Conservation (phyloP, 1,140 invertebrate species). For the Drosophila paulistorum region DNA sequence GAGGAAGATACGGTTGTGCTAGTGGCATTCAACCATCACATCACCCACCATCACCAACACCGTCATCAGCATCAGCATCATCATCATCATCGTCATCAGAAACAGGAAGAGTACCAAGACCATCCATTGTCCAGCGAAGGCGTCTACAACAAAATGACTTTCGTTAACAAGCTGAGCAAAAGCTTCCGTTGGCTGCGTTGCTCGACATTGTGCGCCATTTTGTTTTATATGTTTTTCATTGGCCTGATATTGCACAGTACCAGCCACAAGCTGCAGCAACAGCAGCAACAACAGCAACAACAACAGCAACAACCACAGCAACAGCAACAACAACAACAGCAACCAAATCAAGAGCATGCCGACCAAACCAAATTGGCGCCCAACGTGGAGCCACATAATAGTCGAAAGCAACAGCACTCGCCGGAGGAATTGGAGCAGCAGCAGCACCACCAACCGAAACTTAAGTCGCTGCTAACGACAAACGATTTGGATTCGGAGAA, state of each 20-base stretch:
- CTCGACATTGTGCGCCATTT: slow-evolving; percentile 81
- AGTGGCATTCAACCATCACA: slow-evolving; percentile 37
- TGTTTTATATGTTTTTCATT: slow-evolving; percentile 83
- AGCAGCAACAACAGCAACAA: slow-evolving; percentile 27
- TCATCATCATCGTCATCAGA: slow-evolving; percentile 32
- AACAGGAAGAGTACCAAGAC: not conserved
- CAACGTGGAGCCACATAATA: slow-evolving; percentile 48
- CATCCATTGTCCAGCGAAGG: slow-evolving; percentile 46
- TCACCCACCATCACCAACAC: slow-evolving; percentile 17
- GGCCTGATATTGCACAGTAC: slow-evolving; percentile 80
- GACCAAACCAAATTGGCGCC: slow-evolving; percentile 43
- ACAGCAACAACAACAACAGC: slow-evolving; percentile 5
- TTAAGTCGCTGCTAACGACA: slow-evolving; percentile 37
- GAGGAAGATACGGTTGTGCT: slow-evolving; percentile 42
- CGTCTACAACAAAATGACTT: slow-evolving; percentile 76
- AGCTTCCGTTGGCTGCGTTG: slow-evolving; percentile 81
- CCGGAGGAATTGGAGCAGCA: slow-evolving; percentile 56
- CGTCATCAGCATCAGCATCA: slow-evolving; percentile 9
- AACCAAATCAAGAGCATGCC: slow-evolving; percentile 18
- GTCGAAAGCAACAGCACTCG: slow-evolving; percentile 34
- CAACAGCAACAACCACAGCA: slow-evolving; percentile 26
- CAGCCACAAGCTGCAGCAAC: slow-evolving; percentile 72
- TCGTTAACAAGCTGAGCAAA: slow-evolving; percentile 82
- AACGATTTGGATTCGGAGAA: slow-evolving; percentile 61
- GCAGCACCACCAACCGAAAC: slow-evolving; percentile 25